Conservation (phyloP, 2,888 invertebrate species). For the Scaeva pyrastri region DNA sequence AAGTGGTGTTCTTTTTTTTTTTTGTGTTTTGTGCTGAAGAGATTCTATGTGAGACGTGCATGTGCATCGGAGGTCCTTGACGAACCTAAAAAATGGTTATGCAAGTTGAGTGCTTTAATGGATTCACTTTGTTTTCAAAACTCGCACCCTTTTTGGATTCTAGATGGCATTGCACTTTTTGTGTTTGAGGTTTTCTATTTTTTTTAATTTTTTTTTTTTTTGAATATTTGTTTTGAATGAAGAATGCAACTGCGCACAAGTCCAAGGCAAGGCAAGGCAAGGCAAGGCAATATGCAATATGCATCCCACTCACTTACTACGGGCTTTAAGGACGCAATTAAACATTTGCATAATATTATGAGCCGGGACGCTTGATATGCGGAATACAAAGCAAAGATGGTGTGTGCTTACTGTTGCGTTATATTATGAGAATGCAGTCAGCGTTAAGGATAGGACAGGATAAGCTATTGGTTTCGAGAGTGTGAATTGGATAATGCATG, state of each 20-base stretch:
- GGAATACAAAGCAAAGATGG: conserved; percentile 18
- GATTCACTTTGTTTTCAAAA: conserved; percentile 66
- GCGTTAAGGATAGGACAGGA: background rate
- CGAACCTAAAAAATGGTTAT: conserved; percentile 64
- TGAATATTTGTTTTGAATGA: background rate
- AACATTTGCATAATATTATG: conserved; percentile 61
- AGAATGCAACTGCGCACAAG: conserved; percentile 56
- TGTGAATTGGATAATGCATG: conserved; percentile 45
- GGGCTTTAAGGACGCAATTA: conserved; percentile 51
- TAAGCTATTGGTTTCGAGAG: conserved; percentile 39
- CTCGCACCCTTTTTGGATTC: conserved; percentile 21
- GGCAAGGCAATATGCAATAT: conserved; percentile 23
- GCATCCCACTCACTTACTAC: background rate
- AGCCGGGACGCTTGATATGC: conserved; percentile 9
- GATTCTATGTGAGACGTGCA: conserved; percentile 15
- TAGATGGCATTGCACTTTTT: conserved; percentile 57
- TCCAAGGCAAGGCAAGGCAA: conserved; percentile 51
- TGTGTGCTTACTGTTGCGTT: conserved; percentile 21
- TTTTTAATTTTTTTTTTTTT: too few species aligned
- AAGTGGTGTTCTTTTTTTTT: conserved; percentile 60
- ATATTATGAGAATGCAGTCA: background rate
- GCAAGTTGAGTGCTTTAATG: conserved; percentile 73
- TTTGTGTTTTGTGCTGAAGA: background rate
- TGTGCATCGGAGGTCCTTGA: conserved; percentile 61
- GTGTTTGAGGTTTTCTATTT: conserved; percentile 22